A percentile compares a stretch with the other conserved stretches of the same genome.
phyloP scores from a whole-genome alignment of 2,113 vertebrate genomes.

The Clinocottus analis region DNA sequence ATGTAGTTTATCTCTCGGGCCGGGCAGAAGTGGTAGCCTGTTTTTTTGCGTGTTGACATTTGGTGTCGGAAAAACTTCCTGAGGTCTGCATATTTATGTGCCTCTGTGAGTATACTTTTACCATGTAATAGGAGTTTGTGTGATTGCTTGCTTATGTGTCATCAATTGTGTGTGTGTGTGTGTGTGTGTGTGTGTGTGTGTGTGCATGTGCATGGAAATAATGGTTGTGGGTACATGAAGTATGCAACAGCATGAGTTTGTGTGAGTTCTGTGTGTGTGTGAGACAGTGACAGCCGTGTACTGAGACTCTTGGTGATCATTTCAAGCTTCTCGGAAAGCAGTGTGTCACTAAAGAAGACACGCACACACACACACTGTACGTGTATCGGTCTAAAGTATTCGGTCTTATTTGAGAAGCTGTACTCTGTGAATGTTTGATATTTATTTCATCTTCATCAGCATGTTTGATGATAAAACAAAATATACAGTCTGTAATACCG shows the following conservation, averaged over 20 bases:
- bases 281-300: not conserved
- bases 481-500: not conserved
- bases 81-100: slow-evolving; percentile 75
- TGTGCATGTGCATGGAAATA: slow-evolving; percentile 43
- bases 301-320: slow-evolving; percentile 9
- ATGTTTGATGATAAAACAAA: not conserved
- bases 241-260: slow-evolving; percentile 54
- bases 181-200: slow-evolving; percentile 52
- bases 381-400: not conserved
- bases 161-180: slow-evolving; percentile 49
- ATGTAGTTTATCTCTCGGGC: slow-evolving; percentile 52
- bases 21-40: slow-evolving; percentile 59
- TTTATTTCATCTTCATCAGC: not conserved
- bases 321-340: slow-evolving; percentile 13
- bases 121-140: slow-evolving; percentile 71
- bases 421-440: not conserved
- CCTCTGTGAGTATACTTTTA: slow-evolving; percentile 80
- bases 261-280: slow-evolving; percentile 34
- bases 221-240: slow-evolving; percentile 63
- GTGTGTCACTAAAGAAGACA: not conserved
- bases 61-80: slow-evolving; percentile 74
- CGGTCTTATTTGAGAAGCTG: not conserved
- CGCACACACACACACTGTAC: not conserved
- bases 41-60: slow-evolving; percentile 68
- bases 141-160: slow-evolving; percentile 74